Percentiles rank a stretch among this genome's conserved stretches.
phyloP scores from a whole-genome alignment of 2,113 vertebrate species.

The Mus spicilegus region DNA sequence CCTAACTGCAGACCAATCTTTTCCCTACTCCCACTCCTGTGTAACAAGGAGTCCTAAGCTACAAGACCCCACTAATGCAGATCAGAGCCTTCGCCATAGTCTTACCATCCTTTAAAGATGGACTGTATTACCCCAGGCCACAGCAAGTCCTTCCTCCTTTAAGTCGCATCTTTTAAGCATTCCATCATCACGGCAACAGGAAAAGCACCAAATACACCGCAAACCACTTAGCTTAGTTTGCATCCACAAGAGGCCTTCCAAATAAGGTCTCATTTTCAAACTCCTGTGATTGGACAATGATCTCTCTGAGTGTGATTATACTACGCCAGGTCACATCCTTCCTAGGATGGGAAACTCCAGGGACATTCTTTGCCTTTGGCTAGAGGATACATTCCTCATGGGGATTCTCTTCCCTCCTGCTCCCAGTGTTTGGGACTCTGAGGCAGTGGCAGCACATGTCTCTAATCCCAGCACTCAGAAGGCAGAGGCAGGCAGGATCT shows the following conservation, averaged over 20 bases:
- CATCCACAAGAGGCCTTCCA: neutral
- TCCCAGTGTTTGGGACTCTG: neutral
- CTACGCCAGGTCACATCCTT: neutral
- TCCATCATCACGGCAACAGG: no score
- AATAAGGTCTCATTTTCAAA: neutral
- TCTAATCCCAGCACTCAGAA: no score
- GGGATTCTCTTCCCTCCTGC: neutral
- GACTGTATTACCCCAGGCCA: neutral
- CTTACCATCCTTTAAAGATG: neutral
- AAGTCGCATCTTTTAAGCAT: neutral
- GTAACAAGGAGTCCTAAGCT: neutral
- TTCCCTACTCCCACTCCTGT: no score
- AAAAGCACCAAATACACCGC: neutral
- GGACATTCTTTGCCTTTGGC: neutral
- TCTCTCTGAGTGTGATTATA: neutral
- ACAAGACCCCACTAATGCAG: neutral
- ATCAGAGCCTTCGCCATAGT: no score
- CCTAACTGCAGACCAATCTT: neutral
- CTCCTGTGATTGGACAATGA: neutral
- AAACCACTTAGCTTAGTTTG: neutral
- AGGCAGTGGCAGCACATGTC: no score
- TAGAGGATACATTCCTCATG: neutral
- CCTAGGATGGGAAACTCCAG: neutral
- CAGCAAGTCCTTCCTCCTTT: neutral
- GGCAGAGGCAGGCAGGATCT: no score